Evolutionary conservation across 2,113 vertebrate genomes (phyloP).

Genomic region (Willisornis vidua): DNA sequence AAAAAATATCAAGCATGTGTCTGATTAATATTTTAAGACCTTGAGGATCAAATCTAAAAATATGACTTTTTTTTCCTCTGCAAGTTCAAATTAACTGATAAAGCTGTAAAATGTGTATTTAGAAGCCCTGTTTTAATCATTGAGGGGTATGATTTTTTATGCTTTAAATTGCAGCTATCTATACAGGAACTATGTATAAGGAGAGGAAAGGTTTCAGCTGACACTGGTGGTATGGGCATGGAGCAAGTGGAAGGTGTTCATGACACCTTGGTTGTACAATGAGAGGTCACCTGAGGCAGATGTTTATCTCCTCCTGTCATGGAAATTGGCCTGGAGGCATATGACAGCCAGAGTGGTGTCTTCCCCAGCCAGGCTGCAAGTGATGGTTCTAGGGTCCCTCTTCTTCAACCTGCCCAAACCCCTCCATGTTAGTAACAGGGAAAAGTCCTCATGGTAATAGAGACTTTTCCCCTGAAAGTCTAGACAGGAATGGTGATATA

Average conservation of each 20-base stretch:
- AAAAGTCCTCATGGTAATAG: background rate
- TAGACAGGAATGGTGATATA: background rate
- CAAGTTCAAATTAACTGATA: constrained; percentile 44
- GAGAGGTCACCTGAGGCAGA: constrained; percentile 78
- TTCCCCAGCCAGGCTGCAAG: constrained; percentile 62
- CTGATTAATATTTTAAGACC: constrained; percentile 81
- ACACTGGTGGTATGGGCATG: background rate
- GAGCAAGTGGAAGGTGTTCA: background rate
- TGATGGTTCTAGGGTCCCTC: background rate
- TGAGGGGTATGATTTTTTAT: background rate
- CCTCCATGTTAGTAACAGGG: background rate
- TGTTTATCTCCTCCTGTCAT: constrained; percentile 68
- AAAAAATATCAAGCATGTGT: constrained; percentile 68
- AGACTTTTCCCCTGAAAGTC: background rate
- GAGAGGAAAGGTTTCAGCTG: background rate
- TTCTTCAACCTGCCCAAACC: background rate
- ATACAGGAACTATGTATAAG: background rate
- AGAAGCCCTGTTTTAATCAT: background rate
- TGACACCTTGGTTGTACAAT: constrained; percentile 66
- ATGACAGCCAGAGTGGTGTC: constrained; percentile 74
- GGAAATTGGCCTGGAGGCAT: constrained; percentile 70
- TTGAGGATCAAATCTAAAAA: constrained; percentile 71
- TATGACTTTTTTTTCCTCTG: background rate
- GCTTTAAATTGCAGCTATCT: background rate
- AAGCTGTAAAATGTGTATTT: background rate